These are phyloP conservation scores for Hydrophis major DNA, from an alignment of 2,797 vertebrate genomes.

Conservation along the genomic window DNA sequence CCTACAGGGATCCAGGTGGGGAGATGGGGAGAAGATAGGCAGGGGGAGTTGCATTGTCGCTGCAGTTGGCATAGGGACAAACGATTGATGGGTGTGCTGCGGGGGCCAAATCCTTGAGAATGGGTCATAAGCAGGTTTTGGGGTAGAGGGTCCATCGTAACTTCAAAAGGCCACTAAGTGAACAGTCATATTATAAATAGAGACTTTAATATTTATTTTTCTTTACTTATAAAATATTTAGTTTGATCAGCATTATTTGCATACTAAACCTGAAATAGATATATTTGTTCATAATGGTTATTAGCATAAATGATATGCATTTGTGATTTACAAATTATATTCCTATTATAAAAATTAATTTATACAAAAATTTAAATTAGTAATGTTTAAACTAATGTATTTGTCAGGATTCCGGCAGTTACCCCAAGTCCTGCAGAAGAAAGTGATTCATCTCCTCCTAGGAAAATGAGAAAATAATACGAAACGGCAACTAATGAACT, in stretches of 20 bases:
- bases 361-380: background rate
- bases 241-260: background rate
- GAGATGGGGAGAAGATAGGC: background rate
- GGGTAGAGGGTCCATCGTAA: background rate
- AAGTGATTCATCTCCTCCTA: constrained; percentile 36
- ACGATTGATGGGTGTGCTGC: background rate
- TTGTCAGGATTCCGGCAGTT: no score
- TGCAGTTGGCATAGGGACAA: background rate
- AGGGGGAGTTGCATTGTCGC: background rate
- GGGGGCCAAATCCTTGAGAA: background rate
- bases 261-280: background rate
- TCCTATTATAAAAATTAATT: background rate
- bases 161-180: background rate
- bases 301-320: background rate
- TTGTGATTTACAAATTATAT: background rate
- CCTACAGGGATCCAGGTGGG: background rate
- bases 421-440: constrained; percentile 50
- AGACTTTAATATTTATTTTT: background rate
- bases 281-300: background rate
- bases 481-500: constrained; percentile 50
- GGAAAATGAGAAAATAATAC: constrained; percentile 43
- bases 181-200: background rate
- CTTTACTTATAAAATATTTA: background rate
- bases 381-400: constrained; percentile 3
- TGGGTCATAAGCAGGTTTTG: background rate